phyloP scores from a whole-genome alignment of 2,797 vertebrate species.

The Parauchenoglanis punctatus region DNA sequence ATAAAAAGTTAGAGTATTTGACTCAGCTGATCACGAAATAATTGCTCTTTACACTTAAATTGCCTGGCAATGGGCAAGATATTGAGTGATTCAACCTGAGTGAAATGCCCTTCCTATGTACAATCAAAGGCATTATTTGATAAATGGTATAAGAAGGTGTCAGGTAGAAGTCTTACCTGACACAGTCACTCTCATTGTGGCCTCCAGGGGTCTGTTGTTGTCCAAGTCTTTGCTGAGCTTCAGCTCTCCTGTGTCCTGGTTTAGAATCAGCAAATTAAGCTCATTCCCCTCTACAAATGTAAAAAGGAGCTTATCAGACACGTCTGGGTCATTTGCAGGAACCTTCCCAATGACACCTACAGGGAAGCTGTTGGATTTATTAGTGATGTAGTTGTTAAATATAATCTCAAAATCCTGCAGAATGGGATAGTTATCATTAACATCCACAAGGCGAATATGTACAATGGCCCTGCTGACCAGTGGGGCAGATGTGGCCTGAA shows the following conservation, averaged over 20 bases:
- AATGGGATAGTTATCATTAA: constrained; percentile 84
- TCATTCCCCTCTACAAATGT: constrained; percentile 86
- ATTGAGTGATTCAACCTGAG: not conserved
- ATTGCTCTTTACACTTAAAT: not conserved
- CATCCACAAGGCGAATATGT: constrained; percentile 80
- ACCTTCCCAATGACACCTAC: constrained; percentile 83
- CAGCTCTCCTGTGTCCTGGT: constrained; percentile 81
- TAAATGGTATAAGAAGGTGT: not conserved
- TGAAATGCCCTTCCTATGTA: not conserved
- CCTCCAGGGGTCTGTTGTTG: constrained; percentile 86
- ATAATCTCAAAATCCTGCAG: constrained; percentile 87
- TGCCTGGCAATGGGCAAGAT: too few species aligned
- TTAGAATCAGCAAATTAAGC: constrained; percentile 80
- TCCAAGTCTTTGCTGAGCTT: constrained; percentile 84
- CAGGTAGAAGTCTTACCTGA: constrained; percentile 75
- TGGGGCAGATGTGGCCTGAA: constrained; percentile 89
- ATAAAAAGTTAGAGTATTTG: not conserved
- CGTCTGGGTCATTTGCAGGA: constrained; percentile 84
- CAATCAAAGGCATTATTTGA: not conserved
- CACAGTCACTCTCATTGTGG: constrained; percentile 83
- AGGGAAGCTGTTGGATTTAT: constrained; percentile 87
- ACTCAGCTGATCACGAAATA: not conserved
- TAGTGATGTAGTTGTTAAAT: constrained; percentile 89
- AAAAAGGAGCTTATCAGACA: constrained; percentile 84
- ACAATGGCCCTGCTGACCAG: constrained; percentile 86